Base-by-base conservation (phyloP, 2,888 invertebrate genomes). In the Meteorus colon region DNA sequence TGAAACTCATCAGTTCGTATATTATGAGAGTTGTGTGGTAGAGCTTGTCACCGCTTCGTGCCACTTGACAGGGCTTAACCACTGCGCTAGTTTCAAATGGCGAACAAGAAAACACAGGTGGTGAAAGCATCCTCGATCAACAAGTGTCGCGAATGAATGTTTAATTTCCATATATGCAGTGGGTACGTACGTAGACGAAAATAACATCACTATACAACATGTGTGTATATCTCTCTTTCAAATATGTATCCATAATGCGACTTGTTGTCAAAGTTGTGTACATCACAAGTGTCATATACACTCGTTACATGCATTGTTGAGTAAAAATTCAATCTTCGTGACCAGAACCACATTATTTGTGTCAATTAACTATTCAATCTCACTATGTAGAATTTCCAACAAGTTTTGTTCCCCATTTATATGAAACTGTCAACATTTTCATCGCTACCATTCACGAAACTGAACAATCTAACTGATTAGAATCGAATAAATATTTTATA, bases 41-140 rank as follows among this genome's bases (percentile, higher is more conserved):
- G 75, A 77, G 77, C 80, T 78, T 78, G 79, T 80, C 78, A 78
- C 73, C 75, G 77, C 74, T 78, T 75, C 74, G 75, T 60, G 76
- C 75, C 74, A 77, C 80, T 80, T 76, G 78, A 79, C 80, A 75
- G 74, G 77, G 79, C 80, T 80, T 80, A 80, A 78, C 79, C 74
- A 79, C 78, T 76, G 71, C 77, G 24, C 65, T 10, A 77, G 75
- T 79, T 77, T 79, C 48, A 77, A 80, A 77, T 75, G 73, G 73
- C 73, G 68, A 74, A 77, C 76, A 76, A 77, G 76, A 78, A 78
- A 78, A 79, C 75, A 77, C 71, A 67, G 29, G 60, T 34, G 62
- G 74, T 24, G 66, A 75, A 75, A 77, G 71, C 60, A 77, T 73
- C 77, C 79, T 75, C 75, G 78, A 78, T 81, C 81, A 78, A 79